Conservation (phyloP, 2,888 invertebrate species). For the Drosophila robusta region DNA sequence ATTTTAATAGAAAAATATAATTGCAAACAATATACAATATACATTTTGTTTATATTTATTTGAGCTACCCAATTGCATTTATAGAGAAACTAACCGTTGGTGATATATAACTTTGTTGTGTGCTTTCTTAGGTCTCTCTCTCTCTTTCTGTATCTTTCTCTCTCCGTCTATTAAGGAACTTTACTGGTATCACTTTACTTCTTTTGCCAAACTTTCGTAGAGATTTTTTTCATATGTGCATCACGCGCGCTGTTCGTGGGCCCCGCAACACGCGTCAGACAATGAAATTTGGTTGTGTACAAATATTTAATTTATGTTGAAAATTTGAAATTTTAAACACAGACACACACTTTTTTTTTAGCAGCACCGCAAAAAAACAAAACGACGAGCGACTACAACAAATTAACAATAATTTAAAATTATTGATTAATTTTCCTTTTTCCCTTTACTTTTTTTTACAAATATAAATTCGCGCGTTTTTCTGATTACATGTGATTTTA, state of each 20-base stretch:
- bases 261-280: conserved; percentile 64
- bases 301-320: conserved; percentile 36
- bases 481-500: conserved; percentile 24
- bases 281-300: conserved; percentile 57
- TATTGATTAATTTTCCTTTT: conserved; percentile 19
- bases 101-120: conserved; percentile 38
- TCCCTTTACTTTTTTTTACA: conserved; percentile 10
- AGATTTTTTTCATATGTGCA: conserved; percentile 66
- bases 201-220: conserved; percentile 43
- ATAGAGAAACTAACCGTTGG: conserved; percentile 66
- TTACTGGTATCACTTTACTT: conserved; percentile 58
- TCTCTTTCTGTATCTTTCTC: conserved; percentile 11
- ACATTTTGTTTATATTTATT: conserved; percentile 6
- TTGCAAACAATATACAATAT: not conserved
- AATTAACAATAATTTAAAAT: conserved; percentile 35
- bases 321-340: conserved; percentile 34
- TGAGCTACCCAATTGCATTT: conserved; percentile 17
- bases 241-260: conserved; percentile 63
- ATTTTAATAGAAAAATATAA: conserved; percentile 5
- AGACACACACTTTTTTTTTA: conserved; percentile 29
- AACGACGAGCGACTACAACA: conserved; percentile 39
- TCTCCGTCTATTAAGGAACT: conserved; percentile 62
- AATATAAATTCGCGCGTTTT: conserved; percentile 45
- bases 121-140: conserved; percentile 16
- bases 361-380: conserved; percentile 56